These are phyloP conservation scores for Hydrotaea diabolus DNA, from an alignment of 2,888 invertebrate species.

Conservation along the genomic window DNA sequence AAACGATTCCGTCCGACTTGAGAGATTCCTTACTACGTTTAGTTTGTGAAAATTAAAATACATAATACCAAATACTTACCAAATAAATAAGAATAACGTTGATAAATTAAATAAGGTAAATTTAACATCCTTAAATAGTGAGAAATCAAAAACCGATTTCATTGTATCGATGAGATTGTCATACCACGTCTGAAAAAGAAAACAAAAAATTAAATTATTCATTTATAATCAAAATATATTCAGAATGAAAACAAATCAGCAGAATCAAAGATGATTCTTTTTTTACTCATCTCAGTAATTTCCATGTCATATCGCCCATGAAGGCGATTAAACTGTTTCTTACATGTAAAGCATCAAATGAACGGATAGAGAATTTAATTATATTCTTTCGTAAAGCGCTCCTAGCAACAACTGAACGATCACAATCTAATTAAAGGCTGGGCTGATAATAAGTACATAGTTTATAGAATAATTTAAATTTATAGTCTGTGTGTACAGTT, in stretches of 20 bases:
- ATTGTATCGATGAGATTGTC: conserved; percentile 85
- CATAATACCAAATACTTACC: conserved; percentile 86
- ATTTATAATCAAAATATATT: background rate
- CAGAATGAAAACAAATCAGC: background rate
- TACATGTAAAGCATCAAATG: too few relatives aligned
- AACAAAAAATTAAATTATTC: conserved; percentile 3
- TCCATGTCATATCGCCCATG: too few relatives aligned
- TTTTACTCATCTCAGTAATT: background rate
- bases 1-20: too few relatives aligned
- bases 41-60: too few relatives aligned
- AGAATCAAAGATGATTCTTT: background rate
- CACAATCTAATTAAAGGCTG: too few relatives aligned
- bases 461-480: too few relatives aligned
- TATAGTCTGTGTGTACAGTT: too few relatives aligned
- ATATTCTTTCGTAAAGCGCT: background rate
- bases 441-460: too few relatives aligned
- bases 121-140: conserved; percentile 88
- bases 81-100: conserved; percentile 93
- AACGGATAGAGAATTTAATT: background rate
- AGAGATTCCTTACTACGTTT: too few relatives aligned
- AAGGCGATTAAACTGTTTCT: background rate
- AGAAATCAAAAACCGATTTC: conserved; percentile 89
- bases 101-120: conserved; percentile 91
- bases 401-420: conserved; percentile 25
- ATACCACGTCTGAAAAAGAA: conserved; percentile 86